Conservation (phyloP, 2,113 vertebrate genomes). For the Saguinus midas region DNA sequence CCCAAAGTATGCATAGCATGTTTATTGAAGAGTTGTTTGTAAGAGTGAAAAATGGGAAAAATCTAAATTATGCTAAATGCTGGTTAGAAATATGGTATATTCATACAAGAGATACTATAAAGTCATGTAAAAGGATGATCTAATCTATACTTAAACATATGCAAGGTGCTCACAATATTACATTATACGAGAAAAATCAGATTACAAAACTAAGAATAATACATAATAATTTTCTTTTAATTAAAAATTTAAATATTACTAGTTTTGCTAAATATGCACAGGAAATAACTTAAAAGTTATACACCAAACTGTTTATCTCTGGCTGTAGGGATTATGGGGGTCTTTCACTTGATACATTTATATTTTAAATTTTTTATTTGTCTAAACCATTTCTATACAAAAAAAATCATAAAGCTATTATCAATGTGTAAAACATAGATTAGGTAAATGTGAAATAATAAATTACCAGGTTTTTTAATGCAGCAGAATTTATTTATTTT, state of each 20-base stretch:
- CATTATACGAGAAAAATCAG: background rate
- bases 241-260: constrained; percentile 1
- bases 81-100: constrained; percentile 15
- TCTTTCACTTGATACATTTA: background rate
- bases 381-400: background rate
- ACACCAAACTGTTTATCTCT: background rate
- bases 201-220: background rate
- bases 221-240: background rate
- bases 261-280: background rate
- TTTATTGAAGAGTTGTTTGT: background rate
- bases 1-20: background rate
- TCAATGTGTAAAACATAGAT: background rate
- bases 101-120: background rate
- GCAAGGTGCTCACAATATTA: background rate
- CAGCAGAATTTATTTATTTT: background rate
- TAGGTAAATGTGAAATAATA: background rate
- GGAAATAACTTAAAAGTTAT: constrained; percentile 1
- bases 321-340: background rate
- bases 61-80: background rate
- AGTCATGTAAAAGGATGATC: background rate
- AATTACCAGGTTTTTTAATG: background rate
- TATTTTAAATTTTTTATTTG: background rate
- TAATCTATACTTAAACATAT: background rate
- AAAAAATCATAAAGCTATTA: background rate
- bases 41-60: background rate